phyloP scores from a whole-genome alignment of 2,888 invertebrate species.

The Cantharis rufa region DNA sequence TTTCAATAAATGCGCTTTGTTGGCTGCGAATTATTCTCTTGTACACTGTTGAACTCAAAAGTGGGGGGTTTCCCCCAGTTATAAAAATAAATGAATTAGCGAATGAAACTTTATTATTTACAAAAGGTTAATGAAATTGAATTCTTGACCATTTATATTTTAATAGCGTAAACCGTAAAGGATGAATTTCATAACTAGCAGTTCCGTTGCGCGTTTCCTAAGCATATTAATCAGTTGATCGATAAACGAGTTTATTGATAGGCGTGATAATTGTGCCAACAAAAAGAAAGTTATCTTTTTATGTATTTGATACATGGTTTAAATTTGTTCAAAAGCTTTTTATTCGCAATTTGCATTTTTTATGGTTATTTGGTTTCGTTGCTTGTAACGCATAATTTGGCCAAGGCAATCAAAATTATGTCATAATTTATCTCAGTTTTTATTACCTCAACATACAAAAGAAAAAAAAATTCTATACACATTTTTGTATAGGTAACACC shows the following conservation, averaged over 20 bases:
- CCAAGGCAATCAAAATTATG: neutral
- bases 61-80: neutral
- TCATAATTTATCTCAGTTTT: neutral
- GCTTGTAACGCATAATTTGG: neutral
- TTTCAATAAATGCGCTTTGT: neutral
- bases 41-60: neutral
- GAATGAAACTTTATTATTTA: neutral
- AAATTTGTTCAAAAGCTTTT: neutral
- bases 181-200: neutral
- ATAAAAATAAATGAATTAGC: neutral
- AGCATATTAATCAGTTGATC: neutral
- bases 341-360: neutral
- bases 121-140: neutral
- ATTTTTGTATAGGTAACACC: neutral
- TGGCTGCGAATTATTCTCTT: too few species aligned
- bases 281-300: slow-evolving; percentile 12
- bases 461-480: neutral
- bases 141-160: neutral
- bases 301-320: neutral
- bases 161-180: neutral
- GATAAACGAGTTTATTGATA: neutral
- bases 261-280: slow-evolving; percentile 14
- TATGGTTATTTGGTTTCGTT: neutral
- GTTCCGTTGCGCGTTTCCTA: neutral
- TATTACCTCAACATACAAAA: neutral